Evolutionary conservation across 2,113 vertebrate species (phyloP), one percentile per base, ranked within the genome.

Genomic region (Pavo muticus): DNA sequence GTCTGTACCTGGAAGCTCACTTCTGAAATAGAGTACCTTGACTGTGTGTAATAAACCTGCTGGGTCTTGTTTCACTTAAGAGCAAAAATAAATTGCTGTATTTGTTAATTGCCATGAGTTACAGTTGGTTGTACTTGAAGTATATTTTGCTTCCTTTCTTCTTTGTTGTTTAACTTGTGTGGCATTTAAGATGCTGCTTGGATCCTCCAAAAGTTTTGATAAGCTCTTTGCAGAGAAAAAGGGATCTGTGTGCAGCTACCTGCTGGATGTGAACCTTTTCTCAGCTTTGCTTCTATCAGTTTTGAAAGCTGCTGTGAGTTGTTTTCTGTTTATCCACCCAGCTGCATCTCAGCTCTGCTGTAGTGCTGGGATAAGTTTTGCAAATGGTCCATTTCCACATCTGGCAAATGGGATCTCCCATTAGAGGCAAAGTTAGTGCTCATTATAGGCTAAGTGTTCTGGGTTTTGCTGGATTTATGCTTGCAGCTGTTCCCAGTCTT

Each of bases 41-140:
- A 71, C 69, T 67, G 47, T 72, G 87, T 83, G 65, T 96, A 79
- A 94, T 68, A 6, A 87, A 86, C 79, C 84, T 61, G 47, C 90
- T 65, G 92, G 91, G 83, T 97, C 86, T 56, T 77, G 76, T 87
- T 97, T 82, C 30, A 39, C 70, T 42, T 93, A 82, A 94, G 85
- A 97, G 95, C 87, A 96, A 95, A 97, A 96, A 94, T 95, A 97
- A 97, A 83, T 91, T 91, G 91, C 84, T 97, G 89, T 91, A 32
- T 94, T 97, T 95, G 85, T 80, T 93, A 96, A 35, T 20, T 14
- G 21, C 11, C 64, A 10, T 61, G 73, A 50, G 18, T 73, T 45
- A 14, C 0, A 0, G 60, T 27, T 4, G 5, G 45, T 91, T 68
- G 37, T 40, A 47, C 85, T 87, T 6, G 12, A 65, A 56, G 73